Conservation (phyloP, 2,113 vertebrate species). For the Lates calcarifer region DNA sequence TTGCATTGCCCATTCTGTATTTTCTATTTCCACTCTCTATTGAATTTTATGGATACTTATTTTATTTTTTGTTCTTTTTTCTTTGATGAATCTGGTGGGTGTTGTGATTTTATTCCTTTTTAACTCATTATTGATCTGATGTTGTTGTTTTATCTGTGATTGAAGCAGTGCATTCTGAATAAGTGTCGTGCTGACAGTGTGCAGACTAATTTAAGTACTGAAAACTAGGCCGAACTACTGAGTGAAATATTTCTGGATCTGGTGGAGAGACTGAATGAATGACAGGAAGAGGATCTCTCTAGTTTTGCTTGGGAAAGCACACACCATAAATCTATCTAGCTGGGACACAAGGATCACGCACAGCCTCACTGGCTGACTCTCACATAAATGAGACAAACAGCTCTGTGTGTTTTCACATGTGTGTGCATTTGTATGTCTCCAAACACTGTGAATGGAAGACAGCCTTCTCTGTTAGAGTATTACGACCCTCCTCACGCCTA, state of each 20-base stretch:
- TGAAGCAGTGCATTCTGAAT: not conserved
- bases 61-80: too few relatives aligned
- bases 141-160: not conserved
- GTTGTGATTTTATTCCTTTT: not conserved
- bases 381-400: slow-evolving; percentile 70
- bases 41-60: not conserved
- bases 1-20: not conserved
- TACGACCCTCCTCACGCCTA: slow-evolving; percentile 39
- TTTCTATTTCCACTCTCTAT: not conserved
- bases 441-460: slow-evolving; percentile 64
- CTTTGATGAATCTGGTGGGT: too few relatives aligned
- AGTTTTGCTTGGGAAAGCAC: slow-evolving; percentile 57
- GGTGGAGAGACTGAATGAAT: slow-evolving; percentile 1
- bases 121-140: not conserved
- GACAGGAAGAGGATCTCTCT: slow-evolving; percentile 25
- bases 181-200: not conserved
- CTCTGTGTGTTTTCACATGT: slow-evolving; percentile 68
- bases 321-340: slow-evolving; percentile 55
- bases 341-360: not conserved
- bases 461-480: slow-evolving; percentile 43
- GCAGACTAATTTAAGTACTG: not conserved
- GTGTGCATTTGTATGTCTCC: slow-evolving; percentile 55
- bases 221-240: not conserved
- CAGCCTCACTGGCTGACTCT: too few relatives aligned
- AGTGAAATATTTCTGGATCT: slow-evolving; percentile 17